Evolutionary conservation across 2,113 vertebrate species (phyloP).

Genomic region (Probosciger aterrimus): DNA sequence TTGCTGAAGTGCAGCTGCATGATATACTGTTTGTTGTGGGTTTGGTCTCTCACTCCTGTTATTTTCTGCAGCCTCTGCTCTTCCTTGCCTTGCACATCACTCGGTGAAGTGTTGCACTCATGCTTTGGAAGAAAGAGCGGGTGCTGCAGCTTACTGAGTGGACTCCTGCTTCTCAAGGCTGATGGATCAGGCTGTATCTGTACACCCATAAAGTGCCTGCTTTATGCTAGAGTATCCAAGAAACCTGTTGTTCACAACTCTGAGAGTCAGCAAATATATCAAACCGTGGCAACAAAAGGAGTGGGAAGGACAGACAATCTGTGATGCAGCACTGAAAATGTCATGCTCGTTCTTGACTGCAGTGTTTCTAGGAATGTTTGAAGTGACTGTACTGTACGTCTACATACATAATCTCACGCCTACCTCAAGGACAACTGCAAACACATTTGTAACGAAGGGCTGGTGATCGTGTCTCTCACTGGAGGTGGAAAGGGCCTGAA

Average conservation of each 20-base stretch:
- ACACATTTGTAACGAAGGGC: neutral
- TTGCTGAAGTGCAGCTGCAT: neutral
- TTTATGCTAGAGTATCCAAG: neutral
- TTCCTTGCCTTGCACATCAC: neutral
- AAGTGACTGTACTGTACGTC: neutral
- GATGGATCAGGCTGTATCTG: neutral
- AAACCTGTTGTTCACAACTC: neutral
- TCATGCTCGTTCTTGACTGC: neutral
- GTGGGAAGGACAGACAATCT: neutral
- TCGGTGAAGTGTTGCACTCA: accelerated
- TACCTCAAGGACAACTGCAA: neutral
- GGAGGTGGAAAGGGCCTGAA: neutral
- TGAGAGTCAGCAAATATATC: neutral
- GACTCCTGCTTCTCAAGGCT: neutral
- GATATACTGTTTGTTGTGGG: accelerated
- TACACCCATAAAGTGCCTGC: neutral
- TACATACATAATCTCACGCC: accelerated
- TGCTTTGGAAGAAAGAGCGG: neutral
- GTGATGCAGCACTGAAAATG: neutral
- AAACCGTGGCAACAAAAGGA: accelerated
- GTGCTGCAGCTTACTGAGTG: neutral
- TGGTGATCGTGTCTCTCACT: accelerated
- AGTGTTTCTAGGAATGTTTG: neutral
- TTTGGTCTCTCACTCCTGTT: neutral
- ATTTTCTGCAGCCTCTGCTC: neutral